Conservation (phyloP, 2,797 vertebrate species). For the Phylloscopus collybita region DNA sequence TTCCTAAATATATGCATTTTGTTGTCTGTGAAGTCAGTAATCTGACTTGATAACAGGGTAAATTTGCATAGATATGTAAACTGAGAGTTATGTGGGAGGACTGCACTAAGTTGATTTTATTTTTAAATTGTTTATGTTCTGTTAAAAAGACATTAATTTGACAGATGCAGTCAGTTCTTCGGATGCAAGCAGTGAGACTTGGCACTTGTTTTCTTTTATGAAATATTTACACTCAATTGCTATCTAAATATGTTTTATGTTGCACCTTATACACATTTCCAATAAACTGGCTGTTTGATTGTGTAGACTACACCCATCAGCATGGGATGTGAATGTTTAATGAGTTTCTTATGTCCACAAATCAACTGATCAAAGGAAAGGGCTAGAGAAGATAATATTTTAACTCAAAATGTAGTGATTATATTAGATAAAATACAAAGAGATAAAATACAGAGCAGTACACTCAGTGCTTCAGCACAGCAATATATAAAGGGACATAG, state of each 20-base stretch:
- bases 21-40: constrained; percentile 11
- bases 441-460: not conserved
- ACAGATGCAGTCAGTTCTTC: constrained; percentile 33
- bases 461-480: not conserved
- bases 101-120: not conserved
- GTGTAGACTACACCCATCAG: not conserved
- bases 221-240: constrained; percentile 40
- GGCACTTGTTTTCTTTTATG: constrained; percentile 26
- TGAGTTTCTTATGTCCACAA: constrained; percentile 18
- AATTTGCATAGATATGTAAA: constrained; percentile 38
- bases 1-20: not conserved
- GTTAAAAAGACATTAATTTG: constrained; percentile 23
- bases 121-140: not conserved
- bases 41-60: constrained; percentile 12
- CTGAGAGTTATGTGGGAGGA: not conserved
- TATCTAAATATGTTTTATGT: constrained; percentile 38
- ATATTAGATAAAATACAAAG: not conserved
- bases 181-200: not conserved
- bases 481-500: not conserved
- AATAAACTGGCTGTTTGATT: constrained; percentile 22
- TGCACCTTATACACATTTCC: constrained; percentile 11
- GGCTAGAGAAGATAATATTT: constrained; percentile 3
- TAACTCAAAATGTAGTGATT: not conserved
- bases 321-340: not conserved
- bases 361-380: constrained; percentile 5